These are phyloP conservation scores for Philaethria dido DNA, from an alignment of 2,888 invertebrate genomes.

Conservation along the genomic window DNA sequence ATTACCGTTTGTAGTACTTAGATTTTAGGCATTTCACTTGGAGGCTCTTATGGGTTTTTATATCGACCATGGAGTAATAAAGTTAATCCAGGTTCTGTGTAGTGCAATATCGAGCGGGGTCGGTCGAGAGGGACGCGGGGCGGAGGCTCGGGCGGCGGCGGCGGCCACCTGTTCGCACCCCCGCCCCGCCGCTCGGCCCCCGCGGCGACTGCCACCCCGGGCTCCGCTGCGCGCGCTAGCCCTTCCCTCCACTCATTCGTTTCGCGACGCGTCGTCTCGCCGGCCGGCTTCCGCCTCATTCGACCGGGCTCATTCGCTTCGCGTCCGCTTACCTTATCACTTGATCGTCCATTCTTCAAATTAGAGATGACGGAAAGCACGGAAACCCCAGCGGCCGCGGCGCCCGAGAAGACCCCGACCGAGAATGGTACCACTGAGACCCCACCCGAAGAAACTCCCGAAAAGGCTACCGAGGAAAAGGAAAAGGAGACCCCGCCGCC, in stretches of 20 bases:
- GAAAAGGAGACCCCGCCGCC: conserved; percentile 84
- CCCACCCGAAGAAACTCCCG: conserved; percentile 78
- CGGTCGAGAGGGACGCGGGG: conserved; percentile 50
- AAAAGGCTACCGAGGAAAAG: conserved; percentile 81
- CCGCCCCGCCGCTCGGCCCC: conserved; percentile 47
- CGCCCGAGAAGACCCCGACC: conserved; percentile 83
- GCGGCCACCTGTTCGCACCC: conserved; percentile 71
- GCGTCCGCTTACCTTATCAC: conserved; percentile 69
- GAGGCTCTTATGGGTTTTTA: conserved; percentile 60
- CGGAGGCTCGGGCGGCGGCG: conserved; percentile 58
- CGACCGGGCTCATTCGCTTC: conserved; percentile 69
- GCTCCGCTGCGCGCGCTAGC: conserved; percentile 70
- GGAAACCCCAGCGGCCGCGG: conserved; percentile 78
- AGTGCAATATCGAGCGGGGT: conserved; percentile 64
- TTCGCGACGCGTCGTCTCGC: conserved; percentile 79
- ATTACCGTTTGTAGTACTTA: conserved; percentile 62
- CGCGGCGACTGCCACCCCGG: conserved; percentile 49
- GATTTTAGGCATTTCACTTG: conserved; percentile 43
- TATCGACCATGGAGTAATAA: conserved; percentile 70
- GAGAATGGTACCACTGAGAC: conserved; percentile 79
- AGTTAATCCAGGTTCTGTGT: conserved; percentile 76
- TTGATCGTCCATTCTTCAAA: conserved; percentile 57
- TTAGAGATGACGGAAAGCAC: conserved; percentile 80
- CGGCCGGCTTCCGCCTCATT: conserved; percentile 70
- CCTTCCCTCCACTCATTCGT: conserved; percentile 79